These are phyloP conservation scores for Darevskia nairensis DNA, from an alignment of 2,797 vertebrate species.

Conservation along the genomic window DNA sequence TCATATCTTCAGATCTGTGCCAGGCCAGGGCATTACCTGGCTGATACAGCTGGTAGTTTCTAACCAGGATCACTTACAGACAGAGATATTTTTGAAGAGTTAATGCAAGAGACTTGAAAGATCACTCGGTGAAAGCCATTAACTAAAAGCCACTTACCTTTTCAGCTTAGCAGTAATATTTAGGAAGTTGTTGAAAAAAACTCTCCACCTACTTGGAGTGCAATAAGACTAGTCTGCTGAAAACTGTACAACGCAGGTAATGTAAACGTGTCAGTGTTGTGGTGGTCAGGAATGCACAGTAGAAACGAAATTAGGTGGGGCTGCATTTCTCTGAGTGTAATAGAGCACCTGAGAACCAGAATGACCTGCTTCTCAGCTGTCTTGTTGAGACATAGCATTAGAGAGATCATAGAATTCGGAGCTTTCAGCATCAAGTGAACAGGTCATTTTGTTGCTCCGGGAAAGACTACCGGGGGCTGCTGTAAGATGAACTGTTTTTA, in stretches of 20 bases:
- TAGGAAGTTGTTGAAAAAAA: slow-evolving; percentile 44
- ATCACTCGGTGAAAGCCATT: neutral
- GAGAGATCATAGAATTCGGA: slow-evolving; percentile 48
- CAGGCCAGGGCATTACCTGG: neutral
- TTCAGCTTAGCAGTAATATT: slow-evolving; percentile 13
- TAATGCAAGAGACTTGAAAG: neutral
- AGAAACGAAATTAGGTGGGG: slow-evolving; percentile 67
- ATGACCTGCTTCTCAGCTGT: slow-evolving; percentile 59
- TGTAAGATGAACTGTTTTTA: neutral
- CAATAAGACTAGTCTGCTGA: neutral
- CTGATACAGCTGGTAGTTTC: neutral
- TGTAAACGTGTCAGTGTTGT: slow-evolving; percentile 15
- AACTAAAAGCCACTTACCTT: slow-evolving; percentile 69
- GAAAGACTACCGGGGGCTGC: neutral
- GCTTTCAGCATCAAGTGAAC: slow-evolving; percentile 29
- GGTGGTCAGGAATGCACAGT: slow-evolving; percentile 23
- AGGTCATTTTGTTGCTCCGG: slow-evolving; percentile 15
- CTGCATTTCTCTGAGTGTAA: slow-evolving; percentile 57
- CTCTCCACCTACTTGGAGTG: neutral
- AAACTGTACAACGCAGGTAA: slow-evolving; percentile 31
- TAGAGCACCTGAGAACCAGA: slow-evolving; percentile 64
- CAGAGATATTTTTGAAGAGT: rapidly evolving
- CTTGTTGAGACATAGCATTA: slow-evolving; percentile 56
- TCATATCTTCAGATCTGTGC: neutral
- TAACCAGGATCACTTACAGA: neutral